Evolutionary conservation across 2,888 invertebrate genomes (phyloP).

Genomic region (Dascillus cervinus): DNA sequence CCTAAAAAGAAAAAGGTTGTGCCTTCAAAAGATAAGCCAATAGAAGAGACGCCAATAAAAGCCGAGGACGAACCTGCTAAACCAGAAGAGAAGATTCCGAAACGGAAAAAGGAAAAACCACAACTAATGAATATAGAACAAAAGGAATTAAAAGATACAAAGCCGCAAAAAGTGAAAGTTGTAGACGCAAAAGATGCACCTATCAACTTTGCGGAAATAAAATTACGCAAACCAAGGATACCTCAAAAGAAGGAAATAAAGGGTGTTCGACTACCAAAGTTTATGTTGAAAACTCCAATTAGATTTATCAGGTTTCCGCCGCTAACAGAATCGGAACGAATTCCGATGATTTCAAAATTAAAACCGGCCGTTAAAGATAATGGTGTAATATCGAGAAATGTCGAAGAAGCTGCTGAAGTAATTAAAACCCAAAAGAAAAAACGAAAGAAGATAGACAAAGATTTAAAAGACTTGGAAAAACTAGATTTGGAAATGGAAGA

Average conservation of each 20-base stretch:
- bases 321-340: conserved; percentile 28
- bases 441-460: conserved; percentile 32
- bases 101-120: conserved; percentile 25
- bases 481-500: conserved; percentile 42
- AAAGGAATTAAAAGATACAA: conserved; percentile 50
- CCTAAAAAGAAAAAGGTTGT: conserved; percentile 6
- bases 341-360: conserved; percentile 31
- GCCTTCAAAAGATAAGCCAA: too few species aligned
- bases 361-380: conserved; percentile 32
- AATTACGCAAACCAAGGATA: conserved; percentile 47
- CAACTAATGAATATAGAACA: conserved; percentile 53
- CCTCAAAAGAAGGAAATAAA: conserved; percentile 29
- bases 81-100: conserved; percentile 10
- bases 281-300: conserved; percentile 64
- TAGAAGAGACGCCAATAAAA: conserved; percentile 9
- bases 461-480: conserved; percentile 41
- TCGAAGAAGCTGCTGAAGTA: conserved; percentile 42
- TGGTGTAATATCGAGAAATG: conserved; percentile 44
- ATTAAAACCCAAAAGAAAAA: conserved; percentile 35
- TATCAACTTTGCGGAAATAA: conserved; percentile 56
- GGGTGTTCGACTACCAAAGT: conserved; percentile 49
- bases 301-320: conserved; percentile 45
- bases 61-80: conserved; percentile 3
- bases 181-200: conserved; percentile 45
- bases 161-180: conserved; percentile 54